These are phyloP conservation scores for Sparus aurata DNA, from an alignment of 2,797 vertebrate genomes.

Conservation along the genomic window DNA sequence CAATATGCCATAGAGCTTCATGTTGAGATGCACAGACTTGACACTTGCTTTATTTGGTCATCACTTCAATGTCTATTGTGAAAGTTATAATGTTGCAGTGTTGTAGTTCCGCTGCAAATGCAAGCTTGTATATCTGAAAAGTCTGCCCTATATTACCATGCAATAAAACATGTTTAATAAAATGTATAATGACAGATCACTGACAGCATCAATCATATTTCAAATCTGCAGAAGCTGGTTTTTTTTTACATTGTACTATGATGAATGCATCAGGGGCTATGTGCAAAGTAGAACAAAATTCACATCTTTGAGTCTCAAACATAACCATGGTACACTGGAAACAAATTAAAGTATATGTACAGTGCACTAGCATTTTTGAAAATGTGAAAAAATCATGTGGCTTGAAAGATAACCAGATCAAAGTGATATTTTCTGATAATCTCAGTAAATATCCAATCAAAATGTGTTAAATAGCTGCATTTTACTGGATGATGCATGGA, in stretches of 20 bases:
- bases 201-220: neutral
- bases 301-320: neutral
- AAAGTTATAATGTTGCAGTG: slow-evolving; percentile 10
- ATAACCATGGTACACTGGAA: neutral
- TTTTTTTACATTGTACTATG: neutral
- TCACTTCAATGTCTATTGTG: neutral
- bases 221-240: neutral
- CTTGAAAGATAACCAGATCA: neutral
- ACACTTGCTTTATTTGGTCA: slow-evolving; percentile 4
- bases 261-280: neutral
- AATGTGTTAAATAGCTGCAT: neutral
- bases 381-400: neutral
- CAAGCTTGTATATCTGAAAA: neutral
- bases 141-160: neutral
- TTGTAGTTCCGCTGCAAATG: slow-evolving; percentile 14
- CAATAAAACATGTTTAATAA: neutral
- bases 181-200: neutral
- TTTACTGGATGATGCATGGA: too few species aligned
- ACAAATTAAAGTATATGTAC: neutral
- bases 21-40: neutral
- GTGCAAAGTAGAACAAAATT: neutral
- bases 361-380: neutral
- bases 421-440: neutral
- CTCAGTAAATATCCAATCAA: neutral
- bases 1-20: neutral